Percentiles rank a stretch among this genome's conserved stretches.
Evolutionary conservation across 2,888 invertebrate genomes (phyloP).

Genomic region (Eristalinus sepulchralis): DNA sequence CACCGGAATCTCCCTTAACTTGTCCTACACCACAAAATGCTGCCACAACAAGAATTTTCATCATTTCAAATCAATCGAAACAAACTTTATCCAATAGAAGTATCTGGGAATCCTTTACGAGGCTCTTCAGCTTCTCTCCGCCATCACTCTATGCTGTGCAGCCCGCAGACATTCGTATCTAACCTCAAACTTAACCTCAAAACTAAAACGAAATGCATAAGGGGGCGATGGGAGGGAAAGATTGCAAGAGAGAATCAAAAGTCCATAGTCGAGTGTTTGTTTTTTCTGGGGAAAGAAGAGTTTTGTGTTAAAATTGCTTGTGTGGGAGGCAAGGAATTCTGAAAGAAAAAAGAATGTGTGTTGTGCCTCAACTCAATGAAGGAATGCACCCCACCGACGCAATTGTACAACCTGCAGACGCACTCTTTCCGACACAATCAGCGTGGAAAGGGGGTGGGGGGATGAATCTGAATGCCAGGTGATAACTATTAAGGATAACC

Average conservation of each 20-base stretch:
- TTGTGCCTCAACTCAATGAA: conserved; percentile 6
- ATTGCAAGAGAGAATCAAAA: neutral
- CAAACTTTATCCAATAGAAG: conserved; percentile 24
- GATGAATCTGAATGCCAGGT: neutral
- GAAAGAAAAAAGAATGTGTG: neutral
- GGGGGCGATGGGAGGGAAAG: neutral
- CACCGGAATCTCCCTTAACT: neutral
- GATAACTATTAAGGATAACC: conserved; percentile 31
- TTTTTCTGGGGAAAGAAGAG: conserved; percentile 7
- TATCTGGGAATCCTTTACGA: conserved; percentile 12
- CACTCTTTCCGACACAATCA: neutral
- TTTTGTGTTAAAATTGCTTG: neutral
- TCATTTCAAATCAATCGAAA: conserved; percentile 54
- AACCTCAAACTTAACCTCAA: conserved; percentile 50
- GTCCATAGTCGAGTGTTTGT: conserved; percentile 5
- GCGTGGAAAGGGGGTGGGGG: neutral
- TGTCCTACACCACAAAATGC: conserved; percentile 18
- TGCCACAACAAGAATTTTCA: conserved; percentile 10
- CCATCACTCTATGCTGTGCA: neutral
- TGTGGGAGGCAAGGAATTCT: neutral
- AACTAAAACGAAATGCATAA: conserved; percentile 20
- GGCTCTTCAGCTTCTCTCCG: neutral
- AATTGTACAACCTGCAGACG: neutral
- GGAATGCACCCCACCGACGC: neutral
- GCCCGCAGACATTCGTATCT: neutral